Evolutionary conservation across 2,888 invertebrate genomes (phyloP).

Genomic region (Nebria brevicollis): DNA sequence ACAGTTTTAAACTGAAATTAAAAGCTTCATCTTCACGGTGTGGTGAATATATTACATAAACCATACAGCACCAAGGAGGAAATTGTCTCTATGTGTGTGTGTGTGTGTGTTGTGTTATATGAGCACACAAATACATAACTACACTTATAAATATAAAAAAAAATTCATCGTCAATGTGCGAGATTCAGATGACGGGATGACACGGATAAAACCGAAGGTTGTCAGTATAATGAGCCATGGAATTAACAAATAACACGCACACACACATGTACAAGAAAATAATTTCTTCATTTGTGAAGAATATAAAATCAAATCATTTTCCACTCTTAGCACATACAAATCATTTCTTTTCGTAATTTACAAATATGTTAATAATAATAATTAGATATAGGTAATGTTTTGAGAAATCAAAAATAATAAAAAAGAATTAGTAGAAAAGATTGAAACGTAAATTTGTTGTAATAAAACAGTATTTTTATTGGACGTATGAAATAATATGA

Average conservation of each 20-base stretch:
- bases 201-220: not conserved
- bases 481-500: no score
- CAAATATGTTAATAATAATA: no score
- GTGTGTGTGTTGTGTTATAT: not conserved
- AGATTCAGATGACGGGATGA: not conserved
- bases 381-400: no score
- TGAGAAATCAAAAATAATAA: no score
- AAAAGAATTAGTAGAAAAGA: no score
- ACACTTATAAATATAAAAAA: not conserved
- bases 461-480: no score
- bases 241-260: not conserved
- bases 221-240: not conserved
- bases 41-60: slow-evolving; percentile 42
- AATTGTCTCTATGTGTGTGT: not conserved
- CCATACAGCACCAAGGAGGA: slow-evolving; percentile 2
- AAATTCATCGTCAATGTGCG: not conserved
- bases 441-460: no score
- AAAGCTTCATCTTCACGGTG: slow-evolving; percentile 44
- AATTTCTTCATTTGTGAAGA: not conserved
- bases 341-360: no score
- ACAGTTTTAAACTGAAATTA: slow-evolving; percentile 44
- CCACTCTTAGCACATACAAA: not conserved
- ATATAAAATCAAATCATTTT: not conserved
- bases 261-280: not conserved
- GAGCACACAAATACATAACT: not conserved